Evolutionary conservation across 2,797 vertebrate species (phyloP).

Genomic region (Helicolenus hilgendorfi): DNA sequence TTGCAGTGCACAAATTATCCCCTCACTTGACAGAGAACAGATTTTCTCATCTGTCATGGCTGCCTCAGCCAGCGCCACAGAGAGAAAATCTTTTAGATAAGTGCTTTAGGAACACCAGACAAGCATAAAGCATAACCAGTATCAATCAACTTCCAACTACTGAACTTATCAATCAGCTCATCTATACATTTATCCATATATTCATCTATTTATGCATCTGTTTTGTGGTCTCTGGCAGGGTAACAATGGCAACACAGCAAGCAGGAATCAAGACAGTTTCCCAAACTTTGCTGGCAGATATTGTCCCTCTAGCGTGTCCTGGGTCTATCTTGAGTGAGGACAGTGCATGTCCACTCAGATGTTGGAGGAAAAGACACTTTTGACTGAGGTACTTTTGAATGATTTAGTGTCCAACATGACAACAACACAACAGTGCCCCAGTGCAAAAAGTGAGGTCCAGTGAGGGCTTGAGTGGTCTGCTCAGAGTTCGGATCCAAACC

Average conservation of each 20-base stretch:
- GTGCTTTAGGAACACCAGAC: constrained; percentile 2
- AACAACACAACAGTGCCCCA: not conserved
- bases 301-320: not conserved
- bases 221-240: not conserved
- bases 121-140: not conserved
- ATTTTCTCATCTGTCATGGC: not conserved
- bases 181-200: not conserved
- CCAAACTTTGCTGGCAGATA: not conserved
- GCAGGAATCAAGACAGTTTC: not conserved
- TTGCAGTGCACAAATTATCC: constrained; percentile 1
- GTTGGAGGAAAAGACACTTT: not conserved
- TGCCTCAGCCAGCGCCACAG: not conserved
- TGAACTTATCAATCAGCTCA: constrained; percentile 3
- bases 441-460: not conserved
- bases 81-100: not conserved
- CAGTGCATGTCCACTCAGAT: not conserved
- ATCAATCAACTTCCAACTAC: constrained; percentile 15
- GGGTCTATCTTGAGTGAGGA: not conserved
- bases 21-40: constrained; percentile 13
- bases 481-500: no score
- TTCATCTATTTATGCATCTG: not conserved
- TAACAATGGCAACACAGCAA: not conserved
- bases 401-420: not conserved
- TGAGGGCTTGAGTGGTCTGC: not conserved
- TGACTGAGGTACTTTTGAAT: not conserved